phyloP scores from a whole-genome alignment of 2,113 vertebrate species.

The Spea bombifrons region DNA sequence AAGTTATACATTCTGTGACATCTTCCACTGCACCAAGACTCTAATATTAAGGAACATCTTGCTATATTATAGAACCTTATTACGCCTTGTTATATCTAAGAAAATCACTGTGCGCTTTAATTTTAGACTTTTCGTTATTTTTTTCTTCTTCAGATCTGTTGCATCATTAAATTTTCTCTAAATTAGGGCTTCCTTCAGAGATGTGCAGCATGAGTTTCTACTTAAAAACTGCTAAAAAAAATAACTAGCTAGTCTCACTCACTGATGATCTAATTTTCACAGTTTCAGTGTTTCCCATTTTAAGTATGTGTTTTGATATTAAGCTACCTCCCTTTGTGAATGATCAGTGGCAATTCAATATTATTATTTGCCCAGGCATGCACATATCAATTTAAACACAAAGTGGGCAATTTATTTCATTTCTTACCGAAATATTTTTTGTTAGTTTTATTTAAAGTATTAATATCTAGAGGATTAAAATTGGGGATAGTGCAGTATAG shows the following conservation, averaged over 20 bases:
- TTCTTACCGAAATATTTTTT: too few species aligned
- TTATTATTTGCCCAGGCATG: slow-evolving; percentile 7
- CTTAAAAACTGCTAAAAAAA: slow-evolving; percentile 10
- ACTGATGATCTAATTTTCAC: slow-evolving; percentile 15
- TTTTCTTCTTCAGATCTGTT: slow-evolving; percentile 36
- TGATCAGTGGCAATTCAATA: slow-evolving; percentile 8
- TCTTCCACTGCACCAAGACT: not conserved
- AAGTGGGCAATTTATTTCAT: too few species aligned
- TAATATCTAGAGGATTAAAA: too few species aligned
- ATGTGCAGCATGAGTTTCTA: slow-evolving; percentile 18
- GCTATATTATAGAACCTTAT: slow-evolving; percentile 29
- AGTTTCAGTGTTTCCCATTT: slow-evolving; percentile 21
- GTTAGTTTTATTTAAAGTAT: too few species aligned
- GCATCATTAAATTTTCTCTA: slow-evolving; percentile 35
- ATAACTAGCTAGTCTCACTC: slow-evolving; percentile 10
- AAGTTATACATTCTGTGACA: slow-evolving; percentile 7
- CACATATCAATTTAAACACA: too few species aligned
- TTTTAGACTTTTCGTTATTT: slow-evolving; percentile 37
- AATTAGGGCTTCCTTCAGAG: slow-evolving; percentile 27
- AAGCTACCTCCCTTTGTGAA: slow-evolving; percentile 8
- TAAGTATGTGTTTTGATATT: slow-evolving; percentile 22
- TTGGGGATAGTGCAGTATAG: too few species aligned
- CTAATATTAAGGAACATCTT: slow-evolving; percentile 26
- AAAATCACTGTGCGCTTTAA: slow-evolving; percentile 31
- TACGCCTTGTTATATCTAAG: slow-evolving; percentile 37